Conservation (phyloP, 1,140 invertebrate genomes). For the Drosophila mayri region DNA sequence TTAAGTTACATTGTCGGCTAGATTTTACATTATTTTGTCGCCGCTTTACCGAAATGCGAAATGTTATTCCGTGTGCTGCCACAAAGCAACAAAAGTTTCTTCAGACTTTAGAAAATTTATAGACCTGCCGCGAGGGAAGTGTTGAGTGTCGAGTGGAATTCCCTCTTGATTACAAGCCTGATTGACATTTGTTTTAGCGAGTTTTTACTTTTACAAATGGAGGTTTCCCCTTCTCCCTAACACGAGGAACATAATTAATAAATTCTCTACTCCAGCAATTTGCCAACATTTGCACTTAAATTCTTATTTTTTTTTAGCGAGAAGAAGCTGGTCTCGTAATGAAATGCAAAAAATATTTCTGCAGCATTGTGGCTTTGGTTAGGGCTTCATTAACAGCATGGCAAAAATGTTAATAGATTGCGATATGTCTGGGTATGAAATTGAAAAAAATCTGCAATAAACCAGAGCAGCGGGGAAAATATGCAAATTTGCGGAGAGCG, state of each 20-base stretch:
- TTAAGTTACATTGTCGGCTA: conserved; percentile 76
- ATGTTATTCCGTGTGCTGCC: conserved; percentile 41
- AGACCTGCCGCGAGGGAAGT: conserved; percentile 9
- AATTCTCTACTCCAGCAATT: conserved; percentile 63
- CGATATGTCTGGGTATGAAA: conserved; percentile 26
- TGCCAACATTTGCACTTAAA: conserved; percentile 66
- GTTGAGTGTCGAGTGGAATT: conserved; percentile 17
- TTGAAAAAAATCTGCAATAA: conserved; percentile 21
- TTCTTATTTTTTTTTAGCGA: conserved; percentile 6
- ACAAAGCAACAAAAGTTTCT: conserved; percentile 43
- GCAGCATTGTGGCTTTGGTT: not conserved
- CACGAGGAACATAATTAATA: conserved; percentile 66
- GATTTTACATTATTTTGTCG: conserved; percentile 45
- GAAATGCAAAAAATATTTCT: conserved; percentile 66
- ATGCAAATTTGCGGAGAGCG: conserved; percentile 52
- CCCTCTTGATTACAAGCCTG: conserved; percentile 34
- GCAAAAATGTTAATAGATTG: conserved; percentile 75
- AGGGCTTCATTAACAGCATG: conserved; percentile 59
- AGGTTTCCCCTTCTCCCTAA: not conserved
- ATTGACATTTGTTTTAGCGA: conserved; percentile 47
- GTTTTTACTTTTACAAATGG: conserved; percentile 12
- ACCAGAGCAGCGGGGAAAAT: conserved; percentile 46
- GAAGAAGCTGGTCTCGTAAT: conserved; percentile 31
- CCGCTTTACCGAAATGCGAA: conserved; percentile 35
- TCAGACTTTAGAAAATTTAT: conserved; percentile 27